Evolutionary conservation across 2,113 vertebrate genomes (phyloP).

Genomic region (Pseudorhombus dupliciocellatus): DNA sequence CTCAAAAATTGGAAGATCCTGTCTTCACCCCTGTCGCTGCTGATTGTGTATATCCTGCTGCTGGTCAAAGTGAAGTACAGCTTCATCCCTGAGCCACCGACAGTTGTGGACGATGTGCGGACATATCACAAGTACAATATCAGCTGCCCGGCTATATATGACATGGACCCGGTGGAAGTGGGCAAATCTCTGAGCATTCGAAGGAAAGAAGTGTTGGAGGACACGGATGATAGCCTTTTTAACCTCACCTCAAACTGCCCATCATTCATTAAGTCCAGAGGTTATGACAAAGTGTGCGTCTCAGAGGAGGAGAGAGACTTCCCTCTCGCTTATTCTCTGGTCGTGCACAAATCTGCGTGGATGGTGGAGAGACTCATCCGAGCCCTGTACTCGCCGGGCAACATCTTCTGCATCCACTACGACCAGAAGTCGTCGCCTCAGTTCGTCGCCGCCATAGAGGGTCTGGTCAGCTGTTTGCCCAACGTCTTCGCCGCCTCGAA

Average conservation of each 20-base stretch:
- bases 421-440: slow-evolving; percentile 60
- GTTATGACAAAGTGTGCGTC: slow-evolving; percentile 41
- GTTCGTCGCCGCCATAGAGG: slow-evolving; percentile 57
- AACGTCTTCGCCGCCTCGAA: slow-evolving; percentile 66
- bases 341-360: slow-evolving; percentile 68
- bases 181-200: slow-evolving; percentile 89
- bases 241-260: slow-evolving; percentile 83
- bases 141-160: slow-evolving; percentile 86
- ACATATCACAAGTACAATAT: slow-evolving; percentile 74
- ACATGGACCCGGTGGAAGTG: slow-evolving; percentile 89
- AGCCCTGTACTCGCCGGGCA: slow-evolving; percentile 49
- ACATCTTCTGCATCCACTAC: slow-evolving; percentile 69
- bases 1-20: slow-evolving; percentile 59
- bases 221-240: slow-evolving; percentile 83
- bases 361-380: slow-evolving; percentile 67
- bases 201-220: slow-evolving; percentile 79
- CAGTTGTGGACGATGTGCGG: slow-evolving; percentile 62
- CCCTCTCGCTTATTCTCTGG: slow-evolving; percentile 68
- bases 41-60: slow-evolving; percentile 48
- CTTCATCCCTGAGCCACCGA: slow-evolving; percentile 67
- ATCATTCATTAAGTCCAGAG: slow-evolving; percentile 19
- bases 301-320: slow-evolving; percentile 54
- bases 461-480: slow-evolving; percentile 58
- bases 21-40: slow-evolving; percentile 41
- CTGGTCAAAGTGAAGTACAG: slow-evolving; percentile 49